Percentiles rank a stretch among this genome's conserved stretches.
phyloP scores from a whole-genome alignment of 2,797 vertebrate species.

The Xiphorhynchus erythropygius region DNA sequence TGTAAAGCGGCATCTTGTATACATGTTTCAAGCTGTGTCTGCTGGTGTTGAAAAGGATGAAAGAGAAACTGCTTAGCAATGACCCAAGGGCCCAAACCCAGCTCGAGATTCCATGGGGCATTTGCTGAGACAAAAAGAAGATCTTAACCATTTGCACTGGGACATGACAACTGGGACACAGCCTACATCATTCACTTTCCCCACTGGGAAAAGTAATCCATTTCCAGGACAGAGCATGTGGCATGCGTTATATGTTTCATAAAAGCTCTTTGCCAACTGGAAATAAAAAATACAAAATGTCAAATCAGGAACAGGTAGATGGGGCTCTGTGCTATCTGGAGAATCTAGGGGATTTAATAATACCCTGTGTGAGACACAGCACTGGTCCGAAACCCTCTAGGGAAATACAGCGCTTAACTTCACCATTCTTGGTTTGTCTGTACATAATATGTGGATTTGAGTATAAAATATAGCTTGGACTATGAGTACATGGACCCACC shows the following conservation, averaged over 20 bases:
- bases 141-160: conserved; percentile 66
- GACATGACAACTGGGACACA: conserved; percentile 45
- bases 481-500: not conserved
- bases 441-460: not conserved
- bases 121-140: conserved; percentile 66
- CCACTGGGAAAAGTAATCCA: conserved; percentile 42
- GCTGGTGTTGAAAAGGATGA: conserved; percentile 61
- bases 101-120: conserved; percentile 48
- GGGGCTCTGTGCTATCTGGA: not conserved
- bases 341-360: not conserved
- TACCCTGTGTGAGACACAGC: not conserved
- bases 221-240: conserved; percentile 42
- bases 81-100: conserved; percentile 56
- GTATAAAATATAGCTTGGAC: not conserved
- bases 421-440: not conserved
- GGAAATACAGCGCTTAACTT: not conserved
- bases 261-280: conserved; percentile 36
- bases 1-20: conserved; percentile 67
- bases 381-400: not conserved
- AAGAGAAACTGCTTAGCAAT: conserved; percentile 71
- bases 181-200: conserved; percentile 34
- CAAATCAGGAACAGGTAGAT: not conserved
- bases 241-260: conserved; percentile 18
- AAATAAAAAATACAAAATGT: not conserved
- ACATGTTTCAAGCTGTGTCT: conserved; percentile 66